Conservation (phyloP, 2,113 vertebrate genomes). For the Rana temporaria region DNA sequence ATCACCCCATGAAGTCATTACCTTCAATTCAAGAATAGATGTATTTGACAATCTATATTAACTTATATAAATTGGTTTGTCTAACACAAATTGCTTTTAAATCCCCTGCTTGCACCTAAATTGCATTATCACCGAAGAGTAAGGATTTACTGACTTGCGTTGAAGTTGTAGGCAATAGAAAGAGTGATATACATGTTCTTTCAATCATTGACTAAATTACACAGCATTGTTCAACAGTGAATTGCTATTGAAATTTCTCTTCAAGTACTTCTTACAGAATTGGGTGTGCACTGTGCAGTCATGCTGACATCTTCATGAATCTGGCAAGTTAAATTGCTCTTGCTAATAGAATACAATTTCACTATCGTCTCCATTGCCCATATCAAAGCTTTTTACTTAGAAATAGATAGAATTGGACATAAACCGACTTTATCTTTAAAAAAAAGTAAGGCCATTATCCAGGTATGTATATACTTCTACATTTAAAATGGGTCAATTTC, state of each 20-base stretch:
- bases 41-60: conserved; percentile 37
- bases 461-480: too few species aligned
- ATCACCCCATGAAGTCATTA: conserved; percentile 24
- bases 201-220: conserved; percentile 37
- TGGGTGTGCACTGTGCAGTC: conserved; percentile 26
- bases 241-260: conserved; percentile 29
- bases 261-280: conserved; percentile 15
- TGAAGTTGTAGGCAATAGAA: conserved; percentile 32
- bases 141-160: conserved; percentile 40
- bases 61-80: conserved; percentile 47
- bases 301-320: conserved; percentile 26
- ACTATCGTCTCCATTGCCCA: neutral
- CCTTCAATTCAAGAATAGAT: conserved; percentile 21
- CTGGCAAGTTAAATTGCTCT: conserved; percentile 26
- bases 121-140: conserved; percentile 32
- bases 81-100: conserved; percentile 39
- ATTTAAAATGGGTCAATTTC: too few species aligned
- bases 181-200: conserved; percentile 33
- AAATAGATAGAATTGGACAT: conserved; percentile 2
- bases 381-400: neutral
- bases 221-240: conserved; percentile 23
- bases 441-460: too few species aligned
- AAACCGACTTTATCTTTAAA: neutral
- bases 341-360: conserved; percentile 26
- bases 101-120: conserved; percentile 38